Base-by-base conservation (phyloP, 30 jellyfish, hydroid and myxozoan genomes). In the Hydra vulgaris region DNA sequence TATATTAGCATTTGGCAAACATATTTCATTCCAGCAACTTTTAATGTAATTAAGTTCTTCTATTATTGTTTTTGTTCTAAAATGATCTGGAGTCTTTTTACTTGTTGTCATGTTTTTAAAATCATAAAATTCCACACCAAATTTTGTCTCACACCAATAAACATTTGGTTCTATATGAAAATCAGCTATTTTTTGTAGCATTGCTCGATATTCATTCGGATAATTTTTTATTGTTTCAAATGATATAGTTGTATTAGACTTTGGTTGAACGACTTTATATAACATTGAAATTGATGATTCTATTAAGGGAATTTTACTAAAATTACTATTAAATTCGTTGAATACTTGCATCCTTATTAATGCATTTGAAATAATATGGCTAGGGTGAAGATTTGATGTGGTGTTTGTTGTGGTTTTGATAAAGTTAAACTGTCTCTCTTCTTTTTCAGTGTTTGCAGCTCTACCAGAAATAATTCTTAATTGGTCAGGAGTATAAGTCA, bases 401-500 rank as follows among this genome's bases (percentile, higher is more conserved):
- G 27, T 20, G 4, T 68, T 68, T 68, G 75, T 15, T n/a, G 27
- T 68, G 25, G 75, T 68, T 68, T 68, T 3, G 25, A 68, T 23
- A 68, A 68, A 68, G 27, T 68, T 68, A 68, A 68, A 15, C 27
- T 68, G 75, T 68, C 75, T 3, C 25, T 68, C n/a, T 56, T 56
- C 71, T 56, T 56, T 56, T 56, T 56, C n/a, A 15, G 71, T 56
- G n/a, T 56, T 56, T 56, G n/a, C n/a, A n/a, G n/a, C n/a, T n/a
- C n/a, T 68, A n/a, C 75, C 75, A 15, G 75, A 68, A 68, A 68
- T 15, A n/a, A 68, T 68, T n/a, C 75, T 68, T 68, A n/a, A 23
- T 23, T n/a, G 75, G 27, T 68, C 75, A 68, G 75, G 75, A n/a
- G 75, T 68, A 23, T 68, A 16, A 1, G 26, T 3, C 5, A 68